A percentile compares a stretch with the other conserved stretches of the same genome.
Conservation (phyloP, 2,888 invertebrate species). For the Lumbricus terrestris region DNA sequence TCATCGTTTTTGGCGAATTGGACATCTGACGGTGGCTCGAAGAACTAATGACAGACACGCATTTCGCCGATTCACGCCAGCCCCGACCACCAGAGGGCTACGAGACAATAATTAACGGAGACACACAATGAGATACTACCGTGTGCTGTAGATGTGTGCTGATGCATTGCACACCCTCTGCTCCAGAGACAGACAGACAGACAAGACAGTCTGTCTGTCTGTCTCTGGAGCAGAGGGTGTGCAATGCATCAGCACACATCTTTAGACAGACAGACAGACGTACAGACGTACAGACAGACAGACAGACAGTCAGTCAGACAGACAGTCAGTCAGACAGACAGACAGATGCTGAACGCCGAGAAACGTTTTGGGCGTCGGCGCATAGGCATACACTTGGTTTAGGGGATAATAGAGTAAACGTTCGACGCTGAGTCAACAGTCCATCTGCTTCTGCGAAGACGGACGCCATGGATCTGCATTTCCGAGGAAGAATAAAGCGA, state of each 20-base stretch:
- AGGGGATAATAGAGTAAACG: neutral
- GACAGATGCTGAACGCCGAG: neutral
- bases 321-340: neutral
- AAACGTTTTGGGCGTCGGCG: neutral
- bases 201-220: neutral
- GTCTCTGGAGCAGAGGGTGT: neutral
- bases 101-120: neutral
- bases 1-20: slow-evolving; percentile 3
- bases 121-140: neutral
- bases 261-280: too few species aligned
- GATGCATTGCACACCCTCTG: neutral
- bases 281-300: too few species aligned
- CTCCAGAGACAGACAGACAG: neutral
- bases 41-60: neutral
- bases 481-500: neutral
- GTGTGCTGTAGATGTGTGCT: neutral
- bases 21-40: neutral
- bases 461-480: neutral
- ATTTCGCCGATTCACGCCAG: neutral
- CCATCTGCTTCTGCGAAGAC: too few species aligned
- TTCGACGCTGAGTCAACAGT: neutral
- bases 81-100: neutral
- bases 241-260: neutral
- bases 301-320: neutral
- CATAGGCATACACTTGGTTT: slow-evolving; percentile 3